These are phyloP conservation scores for Pseudochirops cupreus DNA, from an alignment of 2,797 vertebrate genomes.

Conservation along the genomic window DNA sequence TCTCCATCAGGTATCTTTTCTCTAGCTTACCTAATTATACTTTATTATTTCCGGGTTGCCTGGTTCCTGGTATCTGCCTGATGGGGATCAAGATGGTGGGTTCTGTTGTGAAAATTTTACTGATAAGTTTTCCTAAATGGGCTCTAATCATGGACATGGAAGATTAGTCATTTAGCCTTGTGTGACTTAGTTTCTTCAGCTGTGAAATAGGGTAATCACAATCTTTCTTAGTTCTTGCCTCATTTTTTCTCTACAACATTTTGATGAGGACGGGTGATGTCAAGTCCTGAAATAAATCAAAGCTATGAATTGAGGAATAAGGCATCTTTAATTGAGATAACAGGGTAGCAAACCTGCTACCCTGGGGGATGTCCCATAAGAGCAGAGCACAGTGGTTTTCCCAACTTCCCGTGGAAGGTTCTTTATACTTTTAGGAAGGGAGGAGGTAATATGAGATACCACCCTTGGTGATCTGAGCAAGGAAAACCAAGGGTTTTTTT, in stretches of 20 bases:
- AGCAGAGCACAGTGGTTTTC: too few relatives aligned
- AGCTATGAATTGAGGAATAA: not conserved
- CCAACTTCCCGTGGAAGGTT: too few relatives aligned
- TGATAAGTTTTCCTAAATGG: not conserved
- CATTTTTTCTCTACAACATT: not conserved
- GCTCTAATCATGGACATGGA: too few relatives aligned
- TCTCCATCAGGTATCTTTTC: not conserved
- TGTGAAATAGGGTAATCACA: not conserved
- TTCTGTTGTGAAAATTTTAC: not conserved
- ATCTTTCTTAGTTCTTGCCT: not conserved
- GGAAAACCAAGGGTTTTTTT: too few relatives aligned
- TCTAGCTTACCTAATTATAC: not conserved
- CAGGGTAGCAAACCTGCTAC: too few relatives aligned
- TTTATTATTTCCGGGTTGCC: conserved; percentile 42
- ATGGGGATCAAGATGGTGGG: not conserved
- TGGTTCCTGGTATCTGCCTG: not conserved
- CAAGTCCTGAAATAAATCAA: not conserved
- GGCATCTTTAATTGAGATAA: not conserved
- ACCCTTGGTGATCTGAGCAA: too few relatives aligned
- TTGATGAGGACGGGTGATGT: not conserved
- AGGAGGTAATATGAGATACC: too few relatives aligned
- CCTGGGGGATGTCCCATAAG: too few relatives aligned
- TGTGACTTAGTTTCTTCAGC: not conserved
- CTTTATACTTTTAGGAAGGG: too few relatives aligned
- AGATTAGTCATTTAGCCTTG: too few relatives aligned